phyloP scores from a whole-genome alignment of 2,888 invertebrate genomes.

The Amiota minor region DNA sequence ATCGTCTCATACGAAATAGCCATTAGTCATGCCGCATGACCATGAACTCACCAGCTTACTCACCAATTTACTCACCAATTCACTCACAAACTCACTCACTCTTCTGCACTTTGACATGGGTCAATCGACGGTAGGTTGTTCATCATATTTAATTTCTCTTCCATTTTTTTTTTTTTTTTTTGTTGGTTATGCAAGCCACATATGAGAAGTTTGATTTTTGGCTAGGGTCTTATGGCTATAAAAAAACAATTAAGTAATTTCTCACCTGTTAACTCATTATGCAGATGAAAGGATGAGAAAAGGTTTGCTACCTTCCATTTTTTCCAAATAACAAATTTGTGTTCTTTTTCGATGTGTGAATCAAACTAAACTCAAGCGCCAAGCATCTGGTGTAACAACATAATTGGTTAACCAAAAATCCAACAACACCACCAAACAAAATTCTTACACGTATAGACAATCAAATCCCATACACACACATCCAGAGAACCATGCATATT shows the following conservation, averaged over 20 bases:
- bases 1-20: neutral
- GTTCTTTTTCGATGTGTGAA: neutral
- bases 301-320: conserved; percentile 25
- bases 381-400: conserved; percentile 38
- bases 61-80: neutral
- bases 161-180: no score
- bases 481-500: neutral
- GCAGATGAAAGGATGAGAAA: conserved; percentile 36
- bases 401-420: conserved; percentile 40
- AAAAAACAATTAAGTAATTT: conserved; percentile 67
- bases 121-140: neutral
- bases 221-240: conserved; percentile 6
- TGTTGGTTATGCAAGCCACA: no score
- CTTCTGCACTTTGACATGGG: conserved; percentile 17
- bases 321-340: conserved; percentile 36
- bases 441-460: neutral
- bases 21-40: conserved; percentile 1
- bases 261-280: conserved; percentile 56
- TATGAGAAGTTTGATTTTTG: no score
- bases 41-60: neutral
- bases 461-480: neutral
- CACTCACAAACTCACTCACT: neutral
- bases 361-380: conserved; percentile 18
- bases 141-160: conserved; percentile 17
- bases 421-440: neutral